Evolutionary conservation across 2,113 vertebrate species (phyloP).

Genomic region (Chaetodon trifascialis): DNA sequence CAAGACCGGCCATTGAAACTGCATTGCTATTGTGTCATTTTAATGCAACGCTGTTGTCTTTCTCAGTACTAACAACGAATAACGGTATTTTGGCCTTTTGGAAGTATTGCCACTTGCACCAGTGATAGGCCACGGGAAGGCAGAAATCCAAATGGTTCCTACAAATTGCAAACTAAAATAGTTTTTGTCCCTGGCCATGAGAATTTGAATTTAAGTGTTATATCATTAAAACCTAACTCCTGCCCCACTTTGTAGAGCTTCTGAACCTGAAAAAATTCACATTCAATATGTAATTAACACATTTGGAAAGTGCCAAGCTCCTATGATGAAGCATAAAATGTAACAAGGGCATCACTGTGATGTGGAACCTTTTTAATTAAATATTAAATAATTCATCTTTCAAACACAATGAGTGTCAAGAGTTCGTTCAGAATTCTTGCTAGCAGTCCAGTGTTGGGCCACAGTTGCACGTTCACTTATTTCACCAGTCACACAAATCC

Average conservation of each 20-base stretch:
- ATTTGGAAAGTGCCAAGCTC: conserved; percentile 16
- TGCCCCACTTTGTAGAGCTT: conserved; percentile 6
- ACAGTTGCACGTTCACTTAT: conserved; percentile 13
- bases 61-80: conserved; percentile 36
- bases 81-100: conserved; percentile 23
- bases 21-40: conserved; percentile 65
- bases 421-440: conserved; percentile 9
- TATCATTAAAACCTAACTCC: conserved; percentile 34
- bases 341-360: conserved; percentile 12
- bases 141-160: conserved; percentile 17
- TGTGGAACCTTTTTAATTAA: conserved; percentile 25
- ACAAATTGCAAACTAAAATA: conserved; percentile 32
- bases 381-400: conserved; percentile 41
- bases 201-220: conserved; percentile 3
- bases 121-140: conserved; percentile 19
- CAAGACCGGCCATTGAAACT: conserved; percentile 64
- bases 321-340: conserved; percentile 29
- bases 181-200: conserved; percentile 12
- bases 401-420: conserved; percentile 4
- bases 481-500: conserved; percentile 16
- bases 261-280: conserved; percentile 26
- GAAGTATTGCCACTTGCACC: conserved; percentile 15
- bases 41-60: conserved; percentile 63
- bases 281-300: conserved; percentile 44
- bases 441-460: background rate